Evolutionary conservation across 1,140 invertebrate species (phyloP).

Genomic region (Drosophila biarmipes): DNA sequence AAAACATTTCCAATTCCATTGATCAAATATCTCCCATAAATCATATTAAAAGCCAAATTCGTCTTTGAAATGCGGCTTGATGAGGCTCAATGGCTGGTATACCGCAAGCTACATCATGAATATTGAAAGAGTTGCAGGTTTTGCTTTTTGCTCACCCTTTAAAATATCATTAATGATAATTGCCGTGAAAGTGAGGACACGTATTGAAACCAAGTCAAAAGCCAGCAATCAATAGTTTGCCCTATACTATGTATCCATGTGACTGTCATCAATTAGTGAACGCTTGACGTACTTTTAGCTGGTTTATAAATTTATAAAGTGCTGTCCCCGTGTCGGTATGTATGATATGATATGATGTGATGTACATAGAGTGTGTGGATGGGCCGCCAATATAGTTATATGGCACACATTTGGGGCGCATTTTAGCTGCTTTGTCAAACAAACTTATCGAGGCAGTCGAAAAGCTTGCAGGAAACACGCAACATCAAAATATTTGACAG

Average conservation of each 20-base stretch:
- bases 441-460: constrained; percentile 19
- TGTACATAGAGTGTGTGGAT: constrained; percentile 8
- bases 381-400: constrained; percentile 13
- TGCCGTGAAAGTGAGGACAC: constrained; percentile 42
- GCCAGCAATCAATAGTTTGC: constrained; percentile 41
- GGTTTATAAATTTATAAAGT: constrained; percentile 39
- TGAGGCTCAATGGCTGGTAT: constrained; percentile 13
- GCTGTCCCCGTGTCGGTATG: constrained; percentile 12
- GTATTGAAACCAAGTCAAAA: constrained; percentile 35
- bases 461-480: constrained; percentile 35
- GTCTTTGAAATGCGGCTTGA: constrained; percentile 34
- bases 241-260: constrained; percentile 31
- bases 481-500: constrained; percentile 48
- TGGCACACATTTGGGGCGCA: constrained; percentile 33
- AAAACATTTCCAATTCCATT: constrained; percentile 42
- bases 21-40: constrained; percentile 28
- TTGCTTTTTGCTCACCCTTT: constrained; percentile 33
- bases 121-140: constrained; percentile 30
- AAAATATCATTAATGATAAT: constrained; percentile 51
- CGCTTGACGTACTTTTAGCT: constrained; percentile 39
- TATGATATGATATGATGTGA: constrained; percentile 3
- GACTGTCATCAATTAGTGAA: constrained; percentile 44
- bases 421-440: constrained; percentile 36
- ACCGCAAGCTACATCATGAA: constrained; percentile 27
- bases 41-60: constrained; percentile 18